These are phyloP conservation scores for Dendrolimus punctatus DNA, from an alignment of 1,140 invertebrate species.

Conservation along the genomic window DNA sequence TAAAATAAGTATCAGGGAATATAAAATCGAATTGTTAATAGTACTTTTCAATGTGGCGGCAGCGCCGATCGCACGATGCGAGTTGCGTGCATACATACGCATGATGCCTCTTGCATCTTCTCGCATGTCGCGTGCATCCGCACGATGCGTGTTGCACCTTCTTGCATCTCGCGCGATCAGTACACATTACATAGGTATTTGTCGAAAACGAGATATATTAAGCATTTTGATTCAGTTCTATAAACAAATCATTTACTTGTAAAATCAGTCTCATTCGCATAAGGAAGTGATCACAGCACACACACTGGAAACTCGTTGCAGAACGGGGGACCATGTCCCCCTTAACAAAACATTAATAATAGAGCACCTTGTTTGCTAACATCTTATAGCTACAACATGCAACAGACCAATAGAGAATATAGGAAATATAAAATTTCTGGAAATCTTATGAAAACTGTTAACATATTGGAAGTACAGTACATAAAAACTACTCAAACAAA, in stretches of 20 bases:
- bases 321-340: slow-evolving; percentile 58
- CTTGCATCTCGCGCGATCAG: neutral
- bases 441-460: slow-evolving; percentile 26
- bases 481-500: slow-evolving; percentile 25
- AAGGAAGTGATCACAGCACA: slow-evolving; percentile 71
- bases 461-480: slow-evolving; percentile 44
- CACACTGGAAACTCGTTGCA: slow-evolving; percentile 70
- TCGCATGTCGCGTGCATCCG: neutral
- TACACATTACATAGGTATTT: too few relatives aligned
- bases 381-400: slow-evolving; percentile 58
- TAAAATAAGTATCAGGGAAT: slow-evolving; percentile 37
- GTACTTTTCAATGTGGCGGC: slow-evolving; percentile 1
- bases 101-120: too few relatives aligned
- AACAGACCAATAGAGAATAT: slow-evolving; percentile 46
- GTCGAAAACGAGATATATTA: slow-evolving; percentile 10
- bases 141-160: neutral
- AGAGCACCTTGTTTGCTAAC: slow-evolving; percentile 66
- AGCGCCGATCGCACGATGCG: neutral
- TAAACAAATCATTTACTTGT: slow-evolving; percentile 59
- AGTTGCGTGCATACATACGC: neutral
- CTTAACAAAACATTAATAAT: slow-evolving; percentile 58
- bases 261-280: slow-evolving; percentile 72
- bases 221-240: slow-evolving; percentile 49
- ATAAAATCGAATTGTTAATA: slow-evolving; percentile 27
- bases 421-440: slow-evolving; percentile 50